Evolutionary conservation across 2,113 vertebrate species (phyloP).

Genomic region (Uropsilus gracilis): DNA sequence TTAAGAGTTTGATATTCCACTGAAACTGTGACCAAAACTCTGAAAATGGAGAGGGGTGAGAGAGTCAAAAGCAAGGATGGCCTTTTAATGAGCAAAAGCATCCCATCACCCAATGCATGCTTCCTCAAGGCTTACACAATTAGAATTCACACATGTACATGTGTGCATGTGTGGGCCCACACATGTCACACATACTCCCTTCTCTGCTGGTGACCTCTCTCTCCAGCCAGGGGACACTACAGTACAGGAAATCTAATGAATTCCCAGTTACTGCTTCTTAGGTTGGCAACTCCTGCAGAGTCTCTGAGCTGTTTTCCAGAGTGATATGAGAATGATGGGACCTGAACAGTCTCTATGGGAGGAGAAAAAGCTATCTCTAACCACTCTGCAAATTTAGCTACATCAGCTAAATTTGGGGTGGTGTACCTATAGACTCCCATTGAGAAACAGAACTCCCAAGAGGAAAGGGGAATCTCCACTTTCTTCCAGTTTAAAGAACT

Average conservation of each 20-base stretch:
- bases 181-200: neutral
- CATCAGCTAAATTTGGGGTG: constrained; percentile 5
- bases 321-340: neutral
- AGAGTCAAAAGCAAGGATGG: constrained; percentile 17
- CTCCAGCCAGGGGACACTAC: neutral
- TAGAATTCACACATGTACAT: neutral
- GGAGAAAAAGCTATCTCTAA: constrained; percentile 52
- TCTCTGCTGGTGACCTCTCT: neutral
- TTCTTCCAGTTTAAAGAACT: constrained; percentile 13
- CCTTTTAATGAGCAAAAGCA: neutral
- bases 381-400: constrained; percentile 58
- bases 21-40: neutral
- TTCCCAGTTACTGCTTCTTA: neutral
- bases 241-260: neutral
- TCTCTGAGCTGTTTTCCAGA: neutral
- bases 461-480: neutral
- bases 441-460: constrained; percentile 9
- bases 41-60: neutral
- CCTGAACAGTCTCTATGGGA: constrained; percentile 54
- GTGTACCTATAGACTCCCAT: neutral
- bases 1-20: neutral
- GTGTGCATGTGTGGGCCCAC: neutral
- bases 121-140: neutral
- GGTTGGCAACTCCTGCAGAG: neutral
- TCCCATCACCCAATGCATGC: neutral